These are phyloP conservation scores for Zoanthus gigantus DNA, from an alignment of 92 coral and sea anemone genomes.

Conservation along the genomic window DNA sequence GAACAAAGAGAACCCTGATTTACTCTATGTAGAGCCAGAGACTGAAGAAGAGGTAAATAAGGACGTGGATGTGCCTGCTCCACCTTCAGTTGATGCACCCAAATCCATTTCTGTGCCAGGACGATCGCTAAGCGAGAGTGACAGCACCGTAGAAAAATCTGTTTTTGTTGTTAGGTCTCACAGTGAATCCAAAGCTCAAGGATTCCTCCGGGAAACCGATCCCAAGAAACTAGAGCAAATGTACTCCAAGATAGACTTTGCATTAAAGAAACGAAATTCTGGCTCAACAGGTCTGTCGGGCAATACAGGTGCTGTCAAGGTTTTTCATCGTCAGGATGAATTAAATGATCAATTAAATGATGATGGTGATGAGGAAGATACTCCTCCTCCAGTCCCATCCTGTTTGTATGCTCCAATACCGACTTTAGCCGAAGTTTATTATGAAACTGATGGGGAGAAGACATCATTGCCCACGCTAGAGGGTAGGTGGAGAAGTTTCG, in stretches of 20 bases:
- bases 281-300: too few species aligned
- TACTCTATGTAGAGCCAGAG: too few species aligned
- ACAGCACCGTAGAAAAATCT: neutral
- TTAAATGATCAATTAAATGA: neutral
- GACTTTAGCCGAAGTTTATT: neutral
- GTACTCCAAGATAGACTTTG: constrained; percentile 29
- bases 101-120: constrained; percentile 20
- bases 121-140: neutral
- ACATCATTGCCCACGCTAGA: neutral
- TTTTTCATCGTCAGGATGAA: neutral
- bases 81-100: constrained; percentile 12
- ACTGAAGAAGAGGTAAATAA: neutral
- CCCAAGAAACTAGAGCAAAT: constrained; percentile 32
- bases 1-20: too few species aligned
- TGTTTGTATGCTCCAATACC: constrained; percentile 32
- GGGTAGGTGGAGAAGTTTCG: neutral
- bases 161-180: neutral
- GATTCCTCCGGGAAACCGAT: constrained; percentile 35
- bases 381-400: constrained; percentile 29
- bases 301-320: neutral
- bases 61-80: constrained; percentile 1
- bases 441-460: neutral
- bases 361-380: neutral
- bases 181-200: neutral
- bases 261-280: constrained; percentile 9